Base-by-base conservation (phyloP, 2,888 invertebrate genomes). In the Leistus spinibarbis region DNA sequence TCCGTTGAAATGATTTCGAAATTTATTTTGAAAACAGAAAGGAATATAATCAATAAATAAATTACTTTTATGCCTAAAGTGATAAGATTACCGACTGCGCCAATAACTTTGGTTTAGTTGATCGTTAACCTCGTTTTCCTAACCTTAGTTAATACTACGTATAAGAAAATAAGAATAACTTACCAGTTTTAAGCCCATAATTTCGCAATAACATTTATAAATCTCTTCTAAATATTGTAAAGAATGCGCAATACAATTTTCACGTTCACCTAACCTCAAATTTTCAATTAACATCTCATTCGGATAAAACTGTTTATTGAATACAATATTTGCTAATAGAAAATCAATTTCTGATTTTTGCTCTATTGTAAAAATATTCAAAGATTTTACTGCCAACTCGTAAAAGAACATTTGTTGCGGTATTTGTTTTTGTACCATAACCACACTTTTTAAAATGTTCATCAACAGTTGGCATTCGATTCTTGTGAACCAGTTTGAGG, bases 401-500 rank as follows among this genome's bases (percentile, higher is more conserved):
- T 89, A 90, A 67, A 23, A 66, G 5, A 88, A 82, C n/a, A 87
- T 77, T 24, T 88, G 87, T 78, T 87, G 86, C 2, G 88, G 79
- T 53, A 86, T n/a, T n/a, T n/a, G 75, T 13, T 79, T 77, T 70
- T 80, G 53, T n/a, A 84, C 78, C 2, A 75, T 54, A 16, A 83
- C 79, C 0, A 83, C 86, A 54, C 88, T 81, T 81, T 86, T 88
- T 24, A 90, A 81, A 70, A 88, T 82, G 80, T 87, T 88, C 79
- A 88, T 87, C 5, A 90, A 80, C 9, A 92, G 84, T 76, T 88
- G 87, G 9, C 88, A 86, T 85, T 92, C 92, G 79, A 89, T 87
- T 85, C 90, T 89, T 0, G 90, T 89, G 81, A 90, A 90, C 90
- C 90, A 90, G 81, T 90, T 90, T 60, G 86, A 86, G 75, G 86